Evolutionary conservation across 2,888 invertebrate species (phyloP), one percentile per base, ranked within the genome.

Genomic region (Xestoiulus laeticollis): DNA sequence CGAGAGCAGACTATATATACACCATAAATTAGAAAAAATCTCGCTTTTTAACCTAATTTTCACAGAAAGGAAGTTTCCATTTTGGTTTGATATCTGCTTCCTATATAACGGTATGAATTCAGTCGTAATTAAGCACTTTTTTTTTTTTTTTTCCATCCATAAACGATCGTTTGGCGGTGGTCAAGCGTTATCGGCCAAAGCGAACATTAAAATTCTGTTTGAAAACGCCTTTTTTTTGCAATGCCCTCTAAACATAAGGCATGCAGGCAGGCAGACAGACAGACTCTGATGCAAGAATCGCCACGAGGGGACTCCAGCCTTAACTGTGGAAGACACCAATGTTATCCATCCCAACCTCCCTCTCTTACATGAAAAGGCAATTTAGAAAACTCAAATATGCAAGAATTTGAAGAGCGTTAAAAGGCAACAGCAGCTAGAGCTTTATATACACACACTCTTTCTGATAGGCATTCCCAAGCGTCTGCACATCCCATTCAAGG

Each of bases 331-430:
- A 59, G 59, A 59, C 59, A 19, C 53, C 53, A 53, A 53, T 53
- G 53, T 53, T 53, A 53, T 53, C 43, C 43, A 48, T 48, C 48
- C 48, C 48, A 48, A 48, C 48, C 48, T 48, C 59, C 59, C 59
- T 59, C 59, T 38, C 33, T 83, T 83, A 87, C 87, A 87, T 44
- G 87, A 85, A 87, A 87, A 87, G 87, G 87, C 87, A 87, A 87
- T 87, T 87, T 87, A 85, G 87, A 84, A 85, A 87, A 85, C 85
- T 87, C 87, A 87, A 87, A 87, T 85, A 87, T 87, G 87, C 87
- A 87, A 87, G 87, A 87, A 87, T 87, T 87, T 87, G 32, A 87
- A 38, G 48, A 84, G 59, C 85, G 87, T 87, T 87, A 87, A 87
- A 87, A 87, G 87, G 87, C 87, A 87, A 48, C 87, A 82, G 83